Conservation (phyloP, 1,140 invertebrate genomes). For the Psix sp. region DNA sequence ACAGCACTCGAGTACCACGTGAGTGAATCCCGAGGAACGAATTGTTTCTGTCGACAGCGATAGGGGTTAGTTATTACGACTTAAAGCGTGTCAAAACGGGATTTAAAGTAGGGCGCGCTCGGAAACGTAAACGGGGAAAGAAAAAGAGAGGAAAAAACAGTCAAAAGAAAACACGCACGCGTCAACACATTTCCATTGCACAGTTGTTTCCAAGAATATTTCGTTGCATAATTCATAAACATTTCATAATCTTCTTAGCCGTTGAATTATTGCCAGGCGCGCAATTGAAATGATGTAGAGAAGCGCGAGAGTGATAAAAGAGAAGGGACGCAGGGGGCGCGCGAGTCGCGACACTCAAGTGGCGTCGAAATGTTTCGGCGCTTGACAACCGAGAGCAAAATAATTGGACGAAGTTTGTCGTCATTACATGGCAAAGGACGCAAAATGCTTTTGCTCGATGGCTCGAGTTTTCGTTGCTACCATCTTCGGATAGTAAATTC, state of each 20-base stretch:
- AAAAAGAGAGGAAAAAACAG: slow-evolving; percentile 1
- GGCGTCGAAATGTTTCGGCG: slow-evolving; percentile 71
- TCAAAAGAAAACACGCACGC: slow-evolving; percentile 2
- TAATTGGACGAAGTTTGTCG: slow-evolving; percentile 74
- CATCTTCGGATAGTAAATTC: too few relatives aligned
- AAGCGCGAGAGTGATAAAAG: slow-evolving; percentile 34
- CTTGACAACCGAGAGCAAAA: slow-evolving; percentile 68
- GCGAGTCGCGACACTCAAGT: slow-evolving; percentile 63
- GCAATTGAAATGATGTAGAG: slow-evolving; percentile 68
- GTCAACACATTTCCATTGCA: slow-evolving; percentile 11
- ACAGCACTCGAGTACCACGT: slow-evolving; percentile 39
- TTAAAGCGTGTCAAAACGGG: slow-evolving; percentile 64
- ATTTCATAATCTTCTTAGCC: slow-evolving; percentile 74
- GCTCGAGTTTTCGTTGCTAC: slow-evolving; percentile 16
- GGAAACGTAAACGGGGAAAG: background rate
- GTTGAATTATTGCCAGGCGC: slow-evolving; percentile 68
- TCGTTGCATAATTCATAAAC: slow-evolving; percentile 74
- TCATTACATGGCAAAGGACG: slow-evolving; percentile 62
- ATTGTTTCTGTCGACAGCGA: slow-evolving; percentile 51
- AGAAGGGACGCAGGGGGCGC: slow-evolving; percentile 21
- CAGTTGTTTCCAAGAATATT: slow-evolving; percentile 61
- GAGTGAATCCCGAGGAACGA: slow-evolving; percentile 50
- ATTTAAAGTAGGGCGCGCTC: slow-evolving; percentile 27
- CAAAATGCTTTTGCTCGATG: slow-evolving; percentile 31
- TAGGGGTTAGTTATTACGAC: slow-evolving; percentile 69